Evolutionary conservation across 2,113 vertebrate genomes (phyloP).

Genomic region (Mesoclemmys tuberculata): DNA sequence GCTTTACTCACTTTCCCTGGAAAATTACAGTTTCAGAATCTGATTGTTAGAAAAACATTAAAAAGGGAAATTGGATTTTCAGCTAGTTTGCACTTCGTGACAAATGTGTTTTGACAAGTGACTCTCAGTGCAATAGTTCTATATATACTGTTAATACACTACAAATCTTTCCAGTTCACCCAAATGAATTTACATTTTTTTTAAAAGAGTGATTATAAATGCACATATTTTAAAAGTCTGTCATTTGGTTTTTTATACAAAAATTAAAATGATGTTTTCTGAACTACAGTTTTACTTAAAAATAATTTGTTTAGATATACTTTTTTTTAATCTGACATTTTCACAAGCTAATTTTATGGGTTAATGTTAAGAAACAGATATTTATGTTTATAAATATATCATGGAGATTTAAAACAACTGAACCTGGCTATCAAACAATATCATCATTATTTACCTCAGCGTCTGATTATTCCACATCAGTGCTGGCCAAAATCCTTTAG

Average conservation of each 20-base stretch:
- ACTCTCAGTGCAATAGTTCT: background rate
- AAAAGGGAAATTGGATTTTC: background rate
- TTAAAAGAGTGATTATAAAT: background rate
- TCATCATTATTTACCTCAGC: background rate
- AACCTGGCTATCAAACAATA: background rate
- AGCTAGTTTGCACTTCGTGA: background rate
- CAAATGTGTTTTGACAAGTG: background rate
- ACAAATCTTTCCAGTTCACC: background rate
- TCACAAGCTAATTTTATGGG: too few species aligned
- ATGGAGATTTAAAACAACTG: background rate
- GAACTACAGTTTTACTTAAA: background rate
- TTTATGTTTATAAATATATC: too few species aligned
- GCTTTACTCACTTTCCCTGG: background rate
- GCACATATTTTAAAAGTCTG: background rate
- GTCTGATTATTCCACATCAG: background rate
- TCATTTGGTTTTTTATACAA: background rate
- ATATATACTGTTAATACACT: background rate
- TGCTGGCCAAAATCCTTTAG: background rate
- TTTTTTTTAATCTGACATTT: too few species aligned
- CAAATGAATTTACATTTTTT: constrained; percentile 20
- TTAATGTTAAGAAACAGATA: too few species aligned
- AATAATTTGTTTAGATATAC: too few species aligned
- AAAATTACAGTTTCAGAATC: background rate
- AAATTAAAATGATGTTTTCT: background rate
- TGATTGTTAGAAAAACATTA: background rate